Base-by-base conservation (phyloP, 2,888 invertebrate species). In the Drosophila ustulata region DNA sequence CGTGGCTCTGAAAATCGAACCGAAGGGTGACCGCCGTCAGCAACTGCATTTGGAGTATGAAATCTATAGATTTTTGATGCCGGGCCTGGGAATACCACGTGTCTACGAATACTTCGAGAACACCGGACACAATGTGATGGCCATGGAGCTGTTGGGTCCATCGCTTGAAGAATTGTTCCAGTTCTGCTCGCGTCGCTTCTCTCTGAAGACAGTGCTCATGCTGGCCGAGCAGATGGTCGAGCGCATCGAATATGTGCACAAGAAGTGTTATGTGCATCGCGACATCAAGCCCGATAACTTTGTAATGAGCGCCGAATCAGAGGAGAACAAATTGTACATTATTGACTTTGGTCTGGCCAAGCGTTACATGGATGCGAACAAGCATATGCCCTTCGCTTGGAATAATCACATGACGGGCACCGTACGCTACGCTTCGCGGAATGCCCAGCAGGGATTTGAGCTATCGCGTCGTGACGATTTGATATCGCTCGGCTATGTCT, bases 281-380 rank as follows among this genome's bases (percentile, higher is more conserved):
- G 85, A 82, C 46, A 61, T 82, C 4, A 82, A 85, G 46, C 82
- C 82, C 2, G 66, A 72, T 0, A 82, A 82, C 47, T 82, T 82
- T 26, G 49, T 52, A 1, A 70, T 82, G 66, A 69, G 75, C 4
- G 0, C 0, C 0, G 25, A n/a, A 0, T 0, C 0, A 0, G 2
- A 5, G 0, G 13, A 0, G 1, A 7, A 55, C 8, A 13, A 5
- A 0, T 11, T 82, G 5, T 61, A 55, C 18, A 28, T 82, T 1
- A 75, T 82, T 26, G 85, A 82, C 46, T 67, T 82, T n/a, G 82
- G 82, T 0, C 26, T 85, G 56, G 52, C 67, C 8, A 66, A 68
- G 4, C 5, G 1, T 1, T 82, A 53, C 34, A 28, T 26, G 4
- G 1, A 67, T 9, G 0, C 0, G 3, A 23, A 47, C 0, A 3